Base-by-base conservation (phyloP, 2,888 invertebrate genomes). In the Drosophila testacea region DNA sequence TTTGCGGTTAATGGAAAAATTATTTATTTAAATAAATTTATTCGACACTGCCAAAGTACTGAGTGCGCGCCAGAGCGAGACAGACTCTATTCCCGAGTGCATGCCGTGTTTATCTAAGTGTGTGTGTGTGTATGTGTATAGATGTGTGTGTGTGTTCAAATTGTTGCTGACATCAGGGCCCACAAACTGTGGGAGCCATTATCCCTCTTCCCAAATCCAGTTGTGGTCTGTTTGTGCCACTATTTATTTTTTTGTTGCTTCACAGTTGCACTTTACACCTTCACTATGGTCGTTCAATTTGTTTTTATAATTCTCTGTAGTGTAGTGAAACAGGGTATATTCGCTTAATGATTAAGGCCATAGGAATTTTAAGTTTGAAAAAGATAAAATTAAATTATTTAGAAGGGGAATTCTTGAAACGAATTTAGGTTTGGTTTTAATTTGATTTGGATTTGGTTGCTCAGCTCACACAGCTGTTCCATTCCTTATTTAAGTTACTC, bases 1-100 rank as follows among this genome's bases (percentile, higher is more conserved):
- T 85, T 85, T 83, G 83, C 73, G 83, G 83, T 83, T 83, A 83
- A 83, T 83, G 83, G 81, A 83, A 83, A 85, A 85, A 85, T 85
- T 81, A 85, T 83, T 83, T 83, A 83, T 83, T 83, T 83, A 83
- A 85, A 85, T 83, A 85, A 73, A 83, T 83, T 75, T 81, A 79
- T 83, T 76, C 79, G 65, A 75, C 82, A 77, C 80, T 62, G 65
- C 16, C 73, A 41, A 55, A 57, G 54, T 50, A 32, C 57, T 44
- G 51, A 50, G 13, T 34, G 42, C 28, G 36, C 70, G 50, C 30
- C 52, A 64, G 54, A 55, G 60, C 48, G 44, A 48, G 46, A 61
- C 36, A 27, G 16, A 60, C 13, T n/a, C 7, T 16, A 27, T 16
- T 27, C 6, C 13, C 9, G 13, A 27, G 16, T 48, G 38, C 13